Evolutionary conservation across 1,140 invertebrate genomes (phyloP).

Genomic region (Drosophila navojoa): DNA sequence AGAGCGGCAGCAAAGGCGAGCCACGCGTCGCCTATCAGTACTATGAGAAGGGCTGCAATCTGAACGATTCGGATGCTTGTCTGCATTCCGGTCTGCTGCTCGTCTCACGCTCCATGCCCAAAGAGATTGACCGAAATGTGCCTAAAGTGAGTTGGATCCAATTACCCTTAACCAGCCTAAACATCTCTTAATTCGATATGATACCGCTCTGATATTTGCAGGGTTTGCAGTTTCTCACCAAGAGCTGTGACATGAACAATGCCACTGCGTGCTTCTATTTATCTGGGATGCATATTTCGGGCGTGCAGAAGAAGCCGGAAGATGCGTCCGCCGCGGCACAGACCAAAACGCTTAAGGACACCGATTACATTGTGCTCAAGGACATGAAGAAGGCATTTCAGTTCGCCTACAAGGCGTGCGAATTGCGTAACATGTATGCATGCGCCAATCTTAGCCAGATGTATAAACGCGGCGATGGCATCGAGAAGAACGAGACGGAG

Average conservation of each 20-base stretch:
- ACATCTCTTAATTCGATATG: too few species aligned
- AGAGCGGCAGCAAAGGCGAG: conserved; percentile 85
- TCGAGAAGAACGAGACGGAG: conserved; percentile 88
- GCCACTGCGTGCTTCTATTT: conserved; percentile 92
- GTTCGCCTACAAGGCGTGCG: conserved; percentile 90
- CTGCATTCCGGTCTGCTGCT: conserved; percentile 90
- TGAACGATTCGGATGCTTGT: conserved; percentile 88
- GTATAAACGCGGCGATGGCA: conserved; percentile 89
- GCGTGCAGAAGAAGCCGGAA: conserved; percentile 85
- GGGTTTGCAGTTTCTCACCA: conserved; percentile 88
- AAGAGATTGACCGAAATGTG: conserved; percentile 85
- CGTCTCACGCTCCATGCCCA: conserved; percentile 85
- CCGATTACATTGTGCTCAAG: conserved; percentile 87
- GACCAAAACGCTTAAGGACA: conserved; percentile 53
- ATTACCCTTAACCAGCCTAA: too few species aligned
- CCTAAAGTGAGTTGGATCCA: conserved; percentile 84
- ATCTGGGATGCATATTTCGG: conserved; percentile 90
- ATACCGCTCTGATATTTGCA: conserved; percentile 27
- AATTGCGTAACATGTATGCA: conserved; percentile 91
- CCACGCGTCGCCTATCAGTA: conserved; percentile 87
- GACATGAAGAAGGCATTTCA: conserved; percentile 91
- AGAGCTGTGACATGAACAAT: conserved; percentile 88
- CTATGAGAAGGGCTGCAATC: conserved; percentile 91
- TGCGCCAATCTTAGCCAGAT: conserved; percentile 93
- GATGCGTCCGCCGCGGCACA: conserved; percentile 39